Evolutionary conservation across 2,888 invertebrate species (phyloP), one percentile per base, ranked within the genome.

Genomic region (Epicampocera succincta): DNA sequence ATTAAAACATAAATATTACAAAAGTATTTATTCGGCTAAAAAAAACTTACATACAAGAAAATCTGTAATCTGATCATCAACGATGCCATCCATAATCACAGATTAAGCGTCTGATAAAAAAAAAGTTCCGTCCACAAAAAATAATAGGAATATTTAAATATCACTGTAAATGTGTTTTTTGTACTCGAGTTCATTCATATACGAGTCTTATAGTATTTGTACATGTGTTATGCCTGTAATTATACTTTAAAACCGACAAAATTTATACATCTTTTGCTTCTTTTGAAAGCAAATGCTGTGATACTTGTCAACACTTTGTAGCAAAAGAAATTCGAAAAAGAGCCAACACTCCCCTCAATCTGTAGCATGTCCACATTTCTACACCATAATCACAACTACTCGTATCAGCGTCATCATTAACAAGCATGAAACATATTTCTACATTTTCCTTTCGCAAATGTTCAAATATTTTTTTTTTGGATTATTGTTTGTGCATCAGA

Each of bases 351-450:
- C 81, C 77, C 63, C 63, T 73, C 21, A 19, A 29, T 71, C 42
- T 33, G 33, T 9, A 33, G 3, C 8, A 8, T 33, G 8, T 33
- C 3, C 5, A 25, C 25, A 33, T 33, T 1, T 8, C 3, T 9
- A 71, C 80, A 68, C 50, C 65, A 58, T 66, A 40, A 29, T 74
- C 42, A 50, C 8, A 29, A 73, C 33, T 5, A 3, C 2, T 25
- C 5, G 25, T 40, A 75, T 68, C 50, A 68, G 52, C 68, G 68
- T 46, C 81, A 80, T 86, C 86, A 88, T 88, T 88, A 89, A 85
- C 84, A 85, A 84, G 85, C 86, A 86, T 86, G 88, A 89, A 90
- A 87, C 90, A 90, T 90, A 90, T 90, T 90, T 82, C 29, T 29
- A 68, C n/a, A 56, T 74, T 75, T 68, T 69, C 46, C 87, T 88